These are phyloP conservation scores for Acomys russatus DNA, from an alignment of 2,797 vertebrate genomes.

Conservation along the genomic window DNA sequence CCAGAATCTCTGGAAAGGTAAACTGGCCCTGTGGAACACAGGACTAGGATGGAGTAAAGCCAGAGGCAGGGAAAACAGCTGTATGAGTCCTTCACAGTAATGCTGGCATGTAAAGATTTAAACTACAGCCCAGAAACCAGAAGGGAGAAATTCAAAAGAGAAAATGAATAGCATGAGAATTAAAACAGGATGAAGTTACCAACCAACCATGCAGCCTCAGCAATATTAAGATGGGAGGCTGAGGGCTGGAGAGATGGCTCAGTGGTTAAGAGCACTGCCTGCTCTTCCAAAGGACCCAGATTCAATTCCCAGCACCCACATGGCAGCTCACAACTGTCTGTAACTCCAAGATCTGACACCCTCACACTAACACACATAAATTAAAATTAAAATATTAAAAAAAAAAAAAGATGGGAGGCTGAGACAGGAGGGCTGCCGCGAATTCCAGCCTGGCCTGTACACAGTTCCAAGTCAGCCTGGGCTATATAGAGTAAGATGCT, in stretches of 20 bases:
- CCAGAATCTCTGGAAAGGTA: constrained; percentile 32
- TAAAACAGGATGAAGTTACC: not conserved
- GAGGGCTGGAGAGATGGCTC: no score
- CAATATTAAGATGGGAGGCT: not conserved
- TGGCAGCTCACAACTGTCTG: no score
- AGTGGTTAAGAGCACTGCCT: no score
- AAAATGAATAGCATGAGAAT: not conserved
- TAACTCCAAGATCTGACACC: no score
- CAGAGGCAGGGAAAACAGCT: not conserved
- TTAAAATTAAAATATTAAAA: no score
- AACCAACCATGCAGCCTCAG: not conserved
- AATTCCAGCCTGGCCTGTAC: not conserved
- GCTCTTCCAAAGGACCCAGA: no score
- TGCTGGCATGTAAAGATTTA: not conserved
- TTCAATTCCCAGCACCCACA: no score
- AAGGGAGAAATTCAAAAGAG: not conserved
- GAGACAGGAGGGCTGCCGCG: not conserved
- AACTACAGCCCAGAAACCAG: not conserved
- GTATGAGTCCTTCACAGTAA: constrained; percentile 5
- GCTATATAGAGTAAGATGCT: not conserved
- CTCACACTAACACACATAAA: no score
- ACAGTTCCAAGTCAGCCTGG: not conserved
- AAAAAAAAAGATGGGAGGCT: not conserved
- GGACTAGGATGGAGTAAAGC: not conserved
- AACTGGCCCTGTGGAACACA: not conserved